Base-by-base conservation (phyloP, 2,888 invertebrate species). In the Heliconius ethilla region DNA sequence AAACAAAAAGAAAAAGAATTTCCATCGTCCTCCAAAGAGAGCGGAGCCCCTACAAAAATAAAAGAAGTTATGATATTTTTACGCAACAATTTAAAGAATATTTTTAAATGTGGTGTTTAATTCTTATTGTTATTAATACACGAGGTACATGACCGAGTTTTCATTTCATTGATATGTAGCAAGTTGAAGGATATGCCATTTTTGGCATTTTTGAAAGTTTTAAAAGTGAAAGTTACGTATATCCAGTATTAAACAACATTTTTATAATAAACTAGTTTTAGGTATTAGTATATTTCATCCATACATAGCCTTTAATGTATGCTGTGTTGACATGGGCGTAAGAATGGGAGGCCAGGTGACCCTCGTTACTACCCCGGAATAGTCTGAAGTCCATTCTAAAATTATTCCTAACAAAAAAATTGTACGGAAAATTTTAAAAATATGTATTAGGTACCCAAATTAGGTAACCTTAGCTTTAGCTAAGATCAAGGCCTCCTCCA, bases 151-250 rank as follows among this genome's bases (percentile, higher is more conserved):
- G n/a, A 59, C 10, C 55, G 55, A 55, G 55, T 55, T 55, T 55
- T 22, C 22, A n/a, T n/a, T 59, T 59, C n/a, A 59, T 59, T 59
- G n/a, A 51, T n/a, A 59, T 15, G 45, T 13, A 51, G 45, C 45
- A 51, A 15, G 45, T 51, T 51, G 45, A 51, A 59, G 22, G n/a
- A 59, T n/a, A 66, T 66, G 37, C 13, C 22, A 9, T 22, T 33
- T 66, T 66, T 67, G 22, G 37, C 22, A n/a, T 67, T n/a, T 66
- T 67, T 37, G 37, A 67, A 67, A 67, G 37, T 37, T 37, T 33
- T 37, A n/a, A 37, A 65, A 67, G 67, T 67, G 37, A 67, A 67
- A 67, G 67, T 37, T 22, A 22, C 22, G 59, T 18, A 11, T 59
- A 11, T n/a, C n/a, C 59, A 59, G n/a, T 59, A 59, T 11, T 3